Conservation (phyloP, 2,888 invertebrate genomes). For the Calliphora vomitoria region DNA sequence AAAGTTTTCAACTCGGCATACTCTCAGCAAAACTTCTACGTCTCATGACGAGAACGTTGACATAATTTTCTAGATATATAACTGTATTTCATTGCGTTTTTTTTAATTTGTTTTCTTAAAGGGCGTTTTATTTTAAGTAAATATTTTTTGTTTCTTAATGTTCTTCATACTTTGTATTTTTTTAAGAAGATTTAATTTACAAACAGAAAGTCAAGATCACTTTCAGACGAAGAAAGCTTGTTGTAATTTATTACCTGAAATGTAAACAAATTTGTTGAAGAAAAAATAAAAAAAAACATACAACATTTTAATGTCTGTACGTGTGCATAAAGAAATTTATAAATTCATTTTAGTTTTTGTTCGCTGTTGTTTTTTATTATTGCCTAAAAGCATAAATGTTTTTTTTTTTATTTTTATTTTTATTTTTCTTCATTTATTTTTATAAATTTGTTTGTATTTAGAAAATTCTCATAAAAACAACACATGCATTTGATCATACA, state of each 20-base stretch:
- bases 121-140: conserved; percentile 36
- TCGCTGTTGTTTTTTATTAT: background rate
- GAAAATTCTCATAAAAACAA: conserved; percentile 38
- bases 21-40: too few relatives aligned
- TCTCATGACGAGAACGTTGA: background rate
- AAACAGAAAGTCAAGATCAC: conserved; percentile 12
- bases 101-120: background rate
- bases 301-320: background rate
- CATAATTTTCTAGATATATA: background rate
- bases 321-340: conserved; percentile 24
- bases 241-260: conserved; percentile 39
- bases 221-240: conserved; percentile 23
- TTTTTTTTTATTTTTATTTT: background rate
- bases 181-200: conserved; percentile 28
- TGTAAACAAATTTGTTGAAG: conserved; percentile 10
- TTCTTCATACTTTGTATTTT: conserved; percentile 1
- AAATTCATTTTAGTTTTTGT: conserved; percentile 2
- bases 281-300: background rate
- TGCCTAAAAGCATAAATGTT: background rate
- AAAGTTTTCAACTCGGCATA: too few relatives aligned
- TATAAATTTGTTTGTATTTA: conserved; percentile 3
- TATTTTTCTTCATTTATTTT: conserved; percentile 1
- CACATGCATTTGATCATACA: conserved; percentile 24
- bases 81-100: background rate
- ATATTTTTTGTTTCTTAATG: conserved; percentile 6